Percentiles rank a stretch among this genome's conserved stretches.
These are phyloP conservation scores for Cottus gobio DNA, from an alignment of 2,113 vertebrate species.

Conservation along the genomic window DNA sequence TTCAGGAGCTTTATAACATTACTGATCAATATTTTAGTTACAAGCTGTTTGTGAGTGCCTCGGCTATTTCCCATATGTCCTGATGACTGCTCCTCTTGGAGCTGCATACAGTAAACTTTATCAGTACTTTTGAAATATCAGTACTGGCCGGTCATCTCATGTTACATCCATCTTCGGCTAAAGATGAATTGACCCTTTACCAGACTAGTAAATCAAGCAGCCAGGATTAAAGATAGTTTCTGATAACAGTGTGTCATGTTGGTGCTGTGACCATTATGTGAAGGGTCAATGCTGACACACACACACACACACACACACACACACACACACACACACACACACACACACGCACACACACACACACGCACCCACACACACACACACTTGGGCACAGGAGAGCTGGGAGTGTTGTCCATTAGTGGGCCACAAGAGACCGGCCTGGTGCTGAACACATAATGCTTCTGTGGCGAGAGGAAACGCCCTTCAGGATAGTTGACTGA, in stretches of 20 bases:
- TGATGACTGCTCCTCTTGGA: not conserved
- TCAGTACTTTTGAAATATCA: not conserved
- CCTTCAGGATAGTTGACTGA: slow-evolving; percentile 55
- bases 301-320: slow-evolving; percentile 34
- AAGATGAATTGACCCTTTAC: not conserved
- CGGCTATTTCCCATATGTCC: not conserved
- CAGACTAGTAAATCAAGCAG: not conserved
- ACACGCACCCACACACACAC: slow-evolving; percentile 29
- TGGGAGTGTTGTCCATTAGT: slow-evolving; percentile 71
- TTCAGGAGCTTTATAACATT: not conserved
- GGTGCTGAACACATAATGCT: slow-evolving; percentile 57
- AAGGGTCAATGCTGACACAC: slow-evolving; percentile 13
- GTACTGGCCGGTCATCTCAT: not conserved
- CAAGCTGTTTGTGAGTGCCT: slow-evolving; percentile 1
- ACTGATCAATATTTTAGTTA: slow-evolving; percentile 20
- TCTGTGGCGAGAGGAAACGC: slow-evolving; percentile 36
- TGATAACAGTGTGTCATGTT: slow-evolving; percentile 10
- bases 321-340: slow-evolving; percentile 32
- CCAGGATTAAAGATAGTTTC: slow-evolving; percentile 7
- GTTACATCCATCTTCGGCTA: slow-evolving; percentile 1
- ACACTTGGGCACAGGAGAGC: slow-evolving; percentile 2
- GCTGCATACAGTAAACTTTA: not conserved
- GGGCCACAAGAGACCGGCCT: slow-evolving; percentile 44
- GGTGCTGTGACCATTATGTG: slow-evolving; percentile 6
- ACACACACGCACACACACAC: slow-evolving; percentile 26